Percentiles rank a stretch among this genome's conserved stretches.
phyloP scores from a whole-genome alignment of 2,797 vertebrate species.

The Betta splendens region DNA sequence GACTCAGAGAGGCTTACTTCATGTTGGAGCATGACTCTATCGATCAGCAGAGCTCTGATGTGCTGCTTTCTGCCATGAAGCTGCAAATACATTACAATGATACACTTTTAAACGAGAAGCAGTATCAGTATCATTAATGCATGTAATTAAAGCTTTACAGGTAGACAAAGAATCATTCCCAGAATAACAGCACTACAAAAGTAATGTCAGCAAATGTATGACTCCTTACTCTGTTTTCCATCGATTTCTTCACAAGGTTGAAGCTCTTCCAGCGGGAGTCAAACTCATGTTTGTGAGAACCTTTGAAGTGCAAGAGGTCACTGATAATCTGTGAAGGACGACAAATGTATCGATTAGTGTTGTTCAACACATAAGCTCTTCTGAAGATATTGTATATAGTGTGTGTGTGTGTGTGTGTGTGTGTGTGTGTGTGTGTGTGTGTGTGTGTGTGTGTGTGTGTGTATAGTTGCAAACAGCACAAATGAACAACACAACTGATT shows the following conservation, averaged over 20 bases:
- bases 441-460: too few species aligned
- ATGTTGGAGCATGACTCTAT: constrained; percentile 97
- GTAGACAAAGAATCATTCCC: not conserved
- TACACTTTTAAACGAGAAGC: not conserved
- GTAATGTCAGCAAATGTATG: not conserved
- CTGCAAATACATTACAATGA: constrained; percentile 72
- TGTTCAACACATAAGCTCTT: not conserved
- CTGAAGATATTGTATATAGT: not conserved
- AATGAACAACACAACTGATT: not conserved
- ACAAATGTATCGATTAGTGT: constrained; percentile 24
- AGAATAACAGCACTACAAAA: not conserved
- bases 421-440: not conserved
- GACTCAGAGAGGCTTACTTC: constrained; percentile 80
- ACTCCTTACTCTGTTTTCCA: constrained; percentile 94
- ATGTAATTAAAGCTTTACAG: not conserved
- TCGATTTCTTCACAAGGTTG: constrained; percentile 97
- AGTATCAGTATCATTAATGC: not conserved
- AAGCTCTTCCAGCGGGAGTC: constrained; percentile 99
- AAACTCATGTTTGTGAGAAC: constrained; percentile 98
- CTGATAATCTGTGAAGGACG: constrained; percentile 88
- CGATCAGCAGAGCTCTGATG: constrained; percentile 94
- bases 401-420: too few species aligned
- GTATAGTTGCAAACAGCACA: not conserved
- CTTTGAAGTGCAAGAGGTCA: constrained; percentile 94
- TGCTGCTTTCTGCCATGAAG: constrained; percentile 96